Conservation (phyloP, 2,797 vertebrate species). For the Syncerus caffer region DNA sequence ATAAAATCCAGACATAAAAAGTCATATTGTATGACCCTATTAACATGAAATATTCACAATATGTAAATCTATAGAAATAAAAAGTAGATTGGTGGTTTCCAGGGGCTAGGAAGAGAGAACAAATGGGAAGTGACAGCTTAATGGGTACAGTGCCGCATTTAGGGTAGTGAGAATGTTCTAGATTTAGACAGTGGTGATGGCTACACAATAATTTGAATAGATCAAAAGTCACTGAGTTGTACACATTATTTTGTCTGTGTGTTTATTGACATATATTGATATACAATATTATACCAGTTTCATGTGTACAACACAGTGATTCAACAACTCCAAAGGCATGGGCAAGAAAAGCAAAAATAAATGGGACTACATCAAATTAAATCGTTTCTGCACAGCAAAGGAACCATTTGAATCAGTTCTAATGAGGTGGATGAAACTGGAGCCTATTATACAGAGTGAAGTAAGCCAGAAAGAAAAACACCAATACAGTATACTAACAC, state of each 20-base stretch:
- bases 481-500: too few species aligned
- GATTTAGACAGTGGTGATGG: neutral
- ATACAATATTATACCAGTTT: neutral
- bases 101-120: neutral
- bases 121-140: neutral
- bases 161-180: neutral
- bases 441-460: too few species aligned
- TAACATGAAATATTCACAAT: neutral
- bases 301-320: neutral
- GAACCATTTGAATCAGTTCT: too few species aligned
- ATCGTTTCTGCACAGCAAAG: neutral
- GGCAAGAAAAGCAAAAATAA: neutral
- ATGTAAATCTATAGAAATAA: neutral
- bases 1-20: neutral
- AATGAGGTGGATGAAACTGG: too few species aligned
- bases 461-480: too few species aligned
- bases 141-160: neutral
- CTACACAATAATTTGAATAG: neutral
- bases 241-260: neutral
- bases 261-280: neutral
- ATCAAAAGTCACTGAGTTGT: neutral
- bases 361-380: neutral
- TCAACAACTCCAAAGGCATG: neutral
- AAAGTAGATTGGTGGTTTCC: neutral
- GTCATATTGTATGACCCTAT: neutral